A percentile compares a stretch with the other conserved stretches of the same genome.
Conservation (phyloP, 2,888 invertebrate species). For the Plebejus melissa region DNA sequence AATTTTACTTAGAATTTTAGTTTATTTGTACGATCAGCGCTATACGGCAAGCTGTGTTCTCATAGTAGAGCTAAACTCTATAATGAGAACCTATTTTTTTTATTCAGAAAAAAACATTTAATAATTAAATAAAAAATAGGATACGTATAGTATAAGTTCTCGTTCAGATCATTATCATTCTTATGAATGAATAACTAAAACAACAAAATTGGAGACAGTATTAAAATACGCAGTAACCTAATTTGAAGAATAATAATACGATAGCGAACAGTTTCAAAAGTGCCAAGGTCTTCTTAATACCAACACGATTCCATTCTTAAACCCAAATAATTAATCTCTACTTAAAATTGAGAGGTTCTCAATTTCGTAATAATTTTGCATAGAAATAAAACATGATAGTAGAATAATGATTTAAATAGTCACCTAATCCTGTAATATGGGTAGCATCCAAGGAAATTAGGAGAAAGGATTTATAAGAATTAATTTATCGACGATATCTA, state of each 20-base stretch:
- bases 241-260: slow-evolving; percentile 1
- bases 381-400: not conserved
- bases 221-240: not conserved
- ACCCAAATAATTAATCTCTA: not conserved
- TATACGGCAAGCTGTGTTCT: too few species aligned
- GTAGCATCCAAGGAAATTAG: too few species aligned
- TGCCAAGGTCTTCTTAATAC: not conserved
- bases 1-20: too few species aligned
- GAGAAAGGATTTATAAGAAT: too few species aligned
- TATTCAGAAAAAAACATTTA: too few species aligned
- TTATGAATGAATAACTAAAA: not conserved
- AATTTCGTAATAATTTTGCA: not conserved
- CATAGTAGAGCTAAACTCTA: too few species aligned
- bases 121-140: too few species aligned
- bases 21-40: too few species aligned
- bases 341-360: not conserved
- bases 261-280: not conserved
- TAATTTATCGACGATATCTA: too few species aligned
- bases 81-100: too few species aligned
- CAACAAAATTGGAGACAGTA: not conserved
- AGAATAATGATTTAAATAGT: not conserved
- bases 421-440: too few species aligned
- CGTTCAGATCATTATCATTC: not conserved
- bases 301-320: not conserved
- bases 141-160: too few species aligned